These are phyloP conservation scores for Rotaria macrura DNA, from an alignment of 2,888 invertebrate genomes.

Conservation along the genomic window DNA sequence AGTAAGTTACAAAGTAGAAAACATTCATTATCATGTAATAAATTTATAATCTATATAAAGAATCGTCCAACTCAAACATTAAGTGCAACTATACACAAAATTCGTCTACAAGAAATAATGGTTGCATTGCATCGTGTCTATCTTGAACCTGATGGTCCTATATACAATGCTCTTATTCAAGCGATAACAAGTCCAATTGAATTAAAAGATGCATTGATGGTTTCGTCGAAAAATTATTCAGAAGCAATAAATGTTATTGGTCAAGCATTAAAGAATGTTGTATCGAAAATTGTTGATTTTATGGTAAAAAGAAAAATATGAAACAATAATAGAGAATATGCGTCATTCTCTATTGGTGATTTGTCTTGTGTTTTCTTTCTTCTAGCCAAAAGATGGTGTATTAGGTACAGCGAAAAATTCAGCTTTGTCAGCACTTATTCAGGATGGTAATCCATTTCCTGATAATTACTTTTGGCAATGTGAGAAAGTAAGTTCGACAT, in stretches of 20 bases:
- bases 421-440: constrained; percentile 42
- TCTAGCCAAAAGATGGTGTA: constrained; percentile 43
- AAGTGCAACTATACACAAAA: constrained; percentile 4
- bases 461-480: constrained; percentile 46
- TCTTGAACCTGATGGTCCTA: not conserved
- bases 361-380: not conserved
- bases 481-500: constrained; percentile 40
- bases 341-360: too few species aligned
- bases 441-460: constrained; percentile 43
- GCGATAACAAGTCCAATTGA: not conserved
- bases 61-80: not conserved
- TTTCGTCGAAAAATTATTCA: not conserved
- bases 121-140: constrained; percentile 19
- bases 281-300: constrained; percentile 12
- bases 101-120: constrained; percentile 18
- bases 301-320: not conserved
- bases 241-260: not conserved
- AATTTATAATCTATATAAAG: not conserved
- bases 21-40: not conserved
- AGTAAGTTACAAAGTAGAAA: not conserved
- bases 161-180: not conserved
- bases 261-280: not conserved
- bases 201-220: not conserved
- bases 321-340: too few species aligned
- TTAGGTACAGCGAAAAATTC: constrained; percentile 44